phyloP scores from a whole-genome alignment of 2,797 vertebrate species.

The Hippopotamyrus pictus region DNA sequence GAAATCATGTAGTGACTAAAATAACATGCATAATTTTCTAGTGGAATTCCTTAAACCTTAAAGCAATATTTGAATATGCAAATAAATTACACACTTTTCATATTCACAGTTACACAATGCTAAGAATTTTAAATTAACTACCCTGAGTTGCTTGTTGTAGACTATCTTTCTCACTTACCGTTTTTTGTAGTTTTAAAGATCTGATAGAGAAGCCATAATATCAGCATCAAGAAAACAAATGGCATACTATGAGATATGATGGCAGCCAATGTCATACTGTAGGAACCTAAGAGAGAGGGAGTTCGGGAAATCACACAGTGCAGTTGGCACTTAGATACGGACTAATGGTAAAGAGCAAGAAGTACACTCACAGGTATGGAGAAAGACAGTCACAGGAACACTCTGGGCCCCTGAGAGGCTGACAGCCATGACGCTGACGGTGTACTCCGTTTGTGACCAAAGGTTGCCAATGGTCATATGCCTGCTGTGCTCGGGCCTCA shows the following conservation, averaged over 20 bases:
- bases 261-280: neutral
- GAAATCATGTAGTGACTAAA: neutral
- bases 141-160: neutral
- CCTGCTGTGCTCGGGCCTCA: neutral
- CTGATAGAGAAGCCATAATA: neutral
- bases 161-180: neutral
- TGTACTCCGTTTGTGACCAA: neutral
- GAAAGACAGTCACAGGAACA: neutral
- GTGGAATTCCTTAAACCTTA: neutral
- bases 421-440: neutral
- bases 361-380: neutral
- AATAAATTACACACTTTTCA: neutral
- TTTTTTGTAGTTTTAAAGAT: neutral
- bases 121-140: neutral
- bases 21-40: neutral
- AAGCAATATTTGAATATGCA: neutral
- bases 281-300: neutral
- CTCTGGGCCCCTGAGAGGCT: neutral
- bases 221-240: neutral
- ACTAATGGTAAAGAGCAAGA: conserved; percentile 14
- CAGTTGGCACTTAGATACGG: neutral
- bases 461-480: neutral
- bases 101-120: neutral
- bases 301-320: neutral
- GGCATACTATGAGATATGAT: neutral